These are phyloP conservation scores for Synodontis membranacea DNA, from an alignment of 2,113 vertebrate species.

Conservation along the genomic window DNA sequence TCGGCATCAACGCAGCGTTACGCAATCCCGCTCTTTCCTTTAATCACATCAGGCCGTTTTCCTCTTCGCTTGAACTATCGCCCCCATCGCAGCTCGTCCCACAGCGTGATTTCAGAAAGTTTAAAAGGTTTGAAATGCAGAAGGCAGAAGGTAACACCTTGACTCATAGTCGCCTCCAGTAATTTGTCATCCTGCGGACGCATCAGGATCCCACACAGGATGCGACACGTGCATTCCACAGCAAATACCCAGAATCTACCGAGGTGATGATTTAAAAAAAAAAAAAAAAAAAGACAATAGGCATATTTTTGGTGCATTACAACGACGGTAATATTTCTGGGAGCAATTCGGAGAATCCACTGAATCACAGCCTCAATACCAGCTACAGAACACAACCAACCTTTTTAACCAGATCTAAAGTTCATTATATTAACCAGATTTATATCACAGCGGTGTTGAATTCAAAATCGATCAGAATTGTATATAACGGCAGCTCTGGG, in stretches of 20 bases:
- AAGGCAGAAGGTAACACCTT: background rate
- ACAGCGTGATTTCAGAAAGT: slow-evolving; percentile 39
- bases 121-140: slow-evolving; percentile 33
- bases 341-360: background rate
- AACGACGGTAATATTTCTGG: background rate
- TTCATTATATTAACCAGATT: background rate
- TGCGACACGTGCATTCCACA: slow-evolving; percentile 1
- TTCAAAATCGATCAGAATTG: background rate
- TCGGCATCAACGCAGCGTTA: background rate
- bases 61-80: slow-evolving; percentile 67
- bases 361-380: background rate
- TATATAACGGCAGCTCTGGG: background rate
- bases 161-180: background rate
- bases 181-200: slow-evolving; percentile 8
- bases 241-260: background rate
- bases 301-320: background rate
- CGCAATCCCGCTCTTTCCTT: slow-evolving; percentile 41
- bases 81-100: slow-evolving; percentile 36
- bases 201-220: slow-evolving; percentile 9
- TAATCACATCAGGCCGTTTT: slow-evolving; percentile 60
- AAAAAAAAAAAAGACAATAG: background rate
- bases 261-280: background rate
- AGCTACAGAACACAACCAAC: background rate
- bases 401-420: background rate
- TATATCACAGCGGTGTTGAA: background rate